phyloP scores from a whole-genome alignment of 2,888 invertebrate species.

The Rhodophaea formosa region DNA sequence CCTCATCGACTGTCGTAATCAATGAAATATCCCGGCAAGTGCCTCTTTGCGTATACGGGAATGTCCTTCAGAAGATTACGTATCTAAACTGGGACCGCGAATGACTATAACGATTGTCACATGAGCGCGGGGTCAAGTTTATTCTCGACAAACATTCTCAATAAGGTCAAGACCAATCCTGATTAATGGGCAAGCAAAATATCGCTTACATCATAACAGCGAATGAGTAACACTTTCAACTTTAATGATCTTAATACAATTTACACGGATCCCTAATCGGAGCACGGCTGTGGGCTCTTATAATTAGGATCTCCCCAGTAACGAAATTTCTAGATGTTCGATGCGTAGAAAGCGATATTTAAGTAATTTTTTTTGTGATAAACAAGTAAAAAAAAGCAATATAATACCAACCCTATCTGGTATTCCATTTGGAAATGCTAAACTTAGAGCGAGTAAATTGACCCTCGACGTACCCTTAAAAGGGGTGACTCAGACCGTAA shows the following conservation, averaged over 20 bases:
- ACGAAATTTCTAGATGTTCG: constrained; percentile 1
- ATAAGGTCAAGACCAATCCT: constrained; percentile 57
- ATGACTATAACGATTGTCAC: constrained; percentile 31
- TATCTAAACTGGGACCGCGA: constrained; percentile 8
- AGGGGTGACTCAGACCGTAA: no score
- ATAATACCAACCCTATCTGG: no score
- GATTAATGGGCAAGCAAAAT: constrained; percentile 36
- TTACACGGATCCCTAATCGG: constrained; percentile 5
- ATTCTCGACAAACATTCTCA: constrained; percentile 49
- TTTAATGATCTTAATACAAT: constrained; percentile 21
- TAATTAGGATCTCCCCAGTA: constrained; percentile 6
- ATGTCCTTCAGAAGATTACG: background rate
- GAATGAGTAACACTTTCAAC: constrained; percentile 24
- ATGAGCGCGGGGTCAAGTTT: constrained; percentile 43
- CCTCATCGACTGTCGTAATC: no score
- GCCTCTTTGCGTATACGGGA: no score
- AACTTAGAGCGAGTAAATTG: no score
- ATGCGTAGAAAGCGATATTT: background rate
- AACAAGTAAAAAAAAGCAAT: no score
- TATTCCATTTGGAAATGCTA: no score
- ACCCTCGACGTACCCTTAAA: no score
- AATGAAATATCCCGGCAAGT: no score
- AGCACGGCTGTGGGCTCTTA: background rate
- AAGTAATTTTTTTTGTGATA: no score
- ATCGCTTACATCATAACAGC: constrained; percentile 35